Percentiles rank a stretch among this genome's conserved stretches.
Evolutionary conservation across 2,113 vertebrate genomes (phyloP).

Genomic region (Anoura caudifer): DNA sequence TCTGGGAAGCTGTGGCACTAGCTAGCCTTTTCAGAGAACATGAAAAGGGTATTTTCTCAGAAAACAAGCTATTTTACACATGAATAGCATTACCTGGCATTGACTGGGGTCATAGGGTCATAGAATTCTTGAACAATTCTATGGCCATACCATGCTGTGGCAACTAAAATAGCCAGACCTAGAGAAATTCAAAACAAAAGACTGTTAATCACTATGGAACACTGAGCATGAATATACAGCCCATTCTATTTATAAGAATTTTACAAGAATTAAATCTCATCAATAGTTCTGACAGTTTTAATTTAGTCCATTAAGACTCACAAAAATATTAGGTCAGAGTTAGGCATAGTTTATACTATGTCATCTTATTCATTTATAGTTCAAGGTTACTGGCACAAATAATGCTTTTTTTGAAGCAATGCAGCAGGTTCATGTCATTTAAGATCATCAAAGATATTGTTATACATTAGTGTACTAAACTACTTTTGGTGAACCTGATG

Average conservation of each 20-base stretch:
- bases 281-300: constrained; percentile 11
- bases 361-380: neutral
- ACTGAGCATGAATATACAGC: neutral
- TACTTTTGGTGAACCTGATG: neutral
- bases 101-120: constrained; percentile 90
- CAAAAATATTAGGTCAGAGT: neutral
- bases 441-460: neutral
- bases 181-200: constrained; percentile 60
- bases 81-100: constrained; percentile 85
- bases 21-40: neutral
- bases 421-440: neutral
- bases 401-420: neutral
- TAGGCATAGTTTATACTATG: neutral
- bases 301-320: neutral
- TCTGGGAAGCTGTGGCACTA: neutral
- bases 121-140: constrained; percentile 89
- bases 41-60: neutral
- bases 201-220: constrained; percentile 11
- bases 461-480: neutral
- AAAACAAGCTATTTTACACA: neutral
- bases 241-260: neutral
- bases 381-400: neutral
- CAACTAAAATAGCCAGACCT: constrained; percentile 87
- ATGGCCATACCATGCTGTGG: constrained; percentile 91
- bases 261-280: constrained; percentile 2